Percentiles rank a stretch among this genome's conserved stretches.
phyloP scores from a whole-genome alignment of 2,113 vertebrate species.

The Typhlomys cinereus region DNA sequence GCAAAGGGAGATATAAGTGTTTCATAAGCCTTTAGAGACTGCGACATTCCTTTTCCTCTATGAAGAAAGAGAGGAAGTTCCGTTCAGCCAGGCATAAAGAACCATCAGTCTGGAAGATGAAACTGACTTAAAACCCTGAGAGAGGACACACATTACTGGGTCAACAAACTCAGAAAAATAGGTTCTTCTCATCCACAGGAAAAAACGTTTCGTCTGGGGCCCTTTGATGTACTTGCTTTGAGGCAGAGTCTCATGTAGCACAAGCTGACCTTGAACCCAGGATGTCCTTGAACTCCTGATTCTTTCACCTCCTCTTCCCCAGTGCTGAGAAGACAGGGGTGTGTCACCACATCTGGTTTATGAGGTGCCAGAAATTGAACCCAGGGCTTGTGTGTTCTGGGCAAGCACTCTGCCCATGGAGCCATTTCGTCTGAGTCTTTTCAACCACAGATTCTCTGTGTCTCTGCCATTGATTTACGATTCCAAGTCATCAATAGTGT shows the following conservation, averaged over 20 bases:
- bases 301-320: background rate
- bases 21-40: slow-evolving; percentile 45
- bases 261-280: background rate
- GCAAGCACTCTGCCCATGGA: background rate
- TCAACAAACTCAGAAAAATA: slow-evolving; percentile 53
- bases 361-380: background rate
- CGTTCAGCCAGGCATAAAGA: slow-evolving; percentile 62
- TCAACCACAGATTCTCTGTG: slow-evolving; percentile 53
- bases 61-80: slow-evolving; percentile 66
- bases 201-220: slow-evolving; percentile 13
- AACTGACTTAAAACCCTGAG: slow-evolving; percentile 50
- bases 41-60: background rate
- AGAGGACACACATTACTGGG: slow-evolving; percentile 31
- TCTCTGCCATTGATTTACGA: slow-evolving; percentile 69
- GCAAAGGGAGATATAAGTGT: background rate
- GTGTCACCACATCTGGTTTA: background rate
- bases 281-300: background rate
- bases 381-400: background rate
- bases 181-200: slow-evolving; percentile 61
- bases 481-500: slow-evolving; percentile 68
- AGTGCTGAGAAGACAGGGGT: too few relatives aligned
- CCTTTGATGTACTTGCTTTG: background rate
- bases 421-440: background rate
- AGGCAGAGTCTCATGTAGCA: background rate
- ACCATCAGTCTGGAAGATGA: slow-evolving; percentile 49